Evolutionary conservation across 2,888 invertebrate species (phyloP), one percentile per base, ranked within the genome.

Genomic region (Erannis defoliaria): DNA sequence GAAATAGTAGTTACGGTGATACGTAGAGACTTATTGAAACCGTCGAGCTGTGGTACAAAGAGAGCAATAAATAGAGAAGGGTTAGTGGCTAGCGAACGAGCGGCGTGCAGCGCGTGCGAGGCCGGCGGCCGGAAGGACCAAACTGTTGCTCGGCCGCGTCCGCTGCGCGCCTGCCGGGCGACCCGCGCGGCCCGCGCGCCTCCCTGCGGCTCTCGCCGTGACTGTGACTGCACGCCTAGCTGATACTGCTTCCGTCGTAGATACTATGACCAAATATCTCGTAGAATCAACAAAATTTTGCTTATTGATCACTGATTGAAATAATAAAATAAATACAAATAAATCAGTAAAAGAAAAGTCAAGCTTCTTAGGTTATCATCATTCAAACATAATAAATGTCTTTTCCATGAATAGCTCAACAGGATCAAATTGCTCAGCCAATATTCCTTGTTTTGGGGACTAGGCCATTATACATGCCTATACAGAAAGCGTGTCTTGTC

Each of bases 1-100:
- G 87, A 71, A 55, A 55, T 82, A 74, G 85, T 90, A 89, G 90
- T 82, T 86, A 85, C 84, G 84, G 90, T 90, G 90, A 90, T 90
- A 90, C 86, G 87, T 89, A 90, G 90, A 90, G 89, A 91, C 90
- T 91, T 88, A 89, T 85, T 85, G 89, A 88, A 90, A 90, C 88
- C 88, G 88, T 90, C 89, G 89, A 90, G 90, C 90, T 90, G 90
- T 91, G 90, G 89, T 88, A 88, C 85, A 86, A 89, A 85, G 88
- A 88, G 88, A 90, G 88, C 89, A 90, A 90, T 90, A 90, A 89
- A 81, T 76, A 76, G 82, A 26, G 26, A 26, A 26, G 76, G 81
- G 84, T 81, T 77, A 78, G 76, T 77, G 77, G 74, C 78, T 82
- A 77, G 74, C 66, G 86, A 83, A 85, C 83, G 82, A 83, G 73